These are phyloP conservation scores for Gallirallus australis DNA, from an alignment of 2,797 vertebrate species.

Conservation along the genomic window DNA sequence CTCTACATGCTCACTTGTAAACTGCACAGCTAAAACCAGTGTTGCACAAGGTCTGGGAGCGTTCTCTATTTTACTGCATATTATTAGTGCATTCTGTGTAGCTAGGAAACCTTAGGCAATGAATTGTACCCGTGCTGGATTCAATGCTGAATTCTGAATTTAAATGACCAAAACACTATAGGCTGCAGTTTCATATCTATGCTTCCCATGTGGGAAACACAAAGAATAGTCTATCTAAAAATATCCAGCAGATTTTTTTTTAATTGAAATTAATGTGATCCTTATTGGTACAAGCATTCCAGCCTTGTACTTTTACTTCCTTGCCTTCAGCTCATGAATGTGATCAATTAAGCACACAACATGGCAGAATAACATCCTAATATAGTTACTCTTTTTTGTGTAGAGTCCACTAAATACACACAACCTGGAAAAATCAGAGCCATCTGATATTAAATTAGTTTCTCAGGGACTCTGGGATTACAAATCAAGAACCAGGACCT, in stretches of 20 bases:
- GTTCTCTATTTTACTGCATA: not conserved
- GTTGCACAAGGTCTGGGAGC: not conserved
- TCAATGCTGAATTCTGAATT: not conserved
- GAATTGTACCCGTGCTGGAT: not conserved
- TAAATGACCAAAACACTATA: not conserved
- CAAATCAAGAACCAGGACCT: not conserved
- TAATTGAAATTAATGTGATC: not conserved
- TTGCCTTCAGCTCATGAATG: not conserved
- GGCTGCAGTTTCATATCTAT: not conserved
- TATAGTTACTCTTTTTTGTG: not conserved
- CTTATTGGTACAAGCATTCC: not conserved
- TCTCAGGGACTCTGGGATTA: not conserved
- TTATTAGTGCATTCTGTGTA: not conserved
- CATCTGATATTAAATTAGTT: not conserved
- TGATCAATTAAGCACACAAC: not conserved
- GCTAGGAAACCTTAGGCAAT: not conserved
- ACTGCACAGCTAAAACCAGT: not conserved
- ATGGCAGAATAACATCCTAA: not conserved
- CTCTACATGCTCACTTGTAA: not conserved
- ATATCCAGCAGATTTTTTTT: not conserved
- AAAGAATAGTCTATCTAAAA: constrained; percentile 10
- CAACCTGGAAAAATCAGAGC: not conserved
- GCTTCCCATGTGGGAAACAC: not conserved
- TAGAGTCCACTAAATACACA: not conserved
- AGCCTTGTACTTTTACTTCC: not conserved